phyloP scores from a whole-genome alignment of 2,888 invertebrate genomes.

The Heteromurus nitidus region DNA sequence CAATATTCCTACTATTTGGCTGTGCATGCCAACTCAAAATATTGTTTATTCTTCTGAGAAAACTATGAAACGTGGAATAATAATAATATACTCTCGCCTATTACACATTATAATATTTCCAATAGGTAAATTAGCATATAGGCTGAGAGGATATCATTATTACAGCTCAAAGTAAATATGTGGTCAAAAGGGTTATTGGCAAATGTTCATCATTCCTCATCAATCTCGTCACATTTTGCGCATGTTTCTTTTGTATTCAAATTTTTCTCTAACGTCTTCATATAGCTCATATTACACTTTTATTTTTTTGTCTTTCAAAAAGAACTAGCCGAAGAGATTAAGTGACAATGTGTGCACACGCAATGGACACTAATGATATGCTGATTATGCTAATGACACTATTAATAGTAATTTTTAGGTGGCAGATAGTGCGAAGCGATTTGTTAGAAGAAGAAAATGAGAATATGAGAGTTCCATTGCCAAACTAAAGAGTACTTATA shows the following conservation, averaged over 20 bases:
- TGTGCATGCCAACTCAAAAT: not conserved
- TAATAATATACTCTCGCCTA: not conserved
- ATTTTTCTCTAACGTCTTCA: too few species aligned
- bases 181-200: slow-evolving; percentile 24
- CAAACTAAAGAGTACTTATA: too few species aligned
- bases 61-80: slow-evolving; percentile 6
- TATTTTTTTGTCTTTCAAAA: slow-evolving; percentile 4
- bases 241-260: too few species aligned
- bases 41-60: not conserved
- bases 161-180: too few species aligned
- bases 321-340: not conserved
- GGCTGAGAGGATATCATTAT: not conserved
- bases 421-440: slow-evolving; percentile 19
- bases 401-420: slow-evolving; percentile 39
- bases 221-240: slow-evolving; percentile 4
- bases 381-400: slow-evolving; percentile 42
- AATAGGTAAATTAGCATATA: slow-evolving; percentile 5
- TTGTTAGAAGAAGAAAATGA: too few species aligned
- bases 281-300: too few species aligned
- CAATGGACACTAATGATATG: slow-evolving; percentile 14
- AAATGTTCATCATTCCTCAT: slow-evolving; percentile 9
- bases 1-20: not conserved
- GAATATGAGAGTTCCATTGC: too few species aligned
- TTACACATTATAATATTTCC: slow-evolving; percentile 22
- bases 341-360: not conserved